Evolutionary conservation across 2,113 vertebrate species (phyloP).

Genomic region (Vanacampus margaritifer): DNA sequence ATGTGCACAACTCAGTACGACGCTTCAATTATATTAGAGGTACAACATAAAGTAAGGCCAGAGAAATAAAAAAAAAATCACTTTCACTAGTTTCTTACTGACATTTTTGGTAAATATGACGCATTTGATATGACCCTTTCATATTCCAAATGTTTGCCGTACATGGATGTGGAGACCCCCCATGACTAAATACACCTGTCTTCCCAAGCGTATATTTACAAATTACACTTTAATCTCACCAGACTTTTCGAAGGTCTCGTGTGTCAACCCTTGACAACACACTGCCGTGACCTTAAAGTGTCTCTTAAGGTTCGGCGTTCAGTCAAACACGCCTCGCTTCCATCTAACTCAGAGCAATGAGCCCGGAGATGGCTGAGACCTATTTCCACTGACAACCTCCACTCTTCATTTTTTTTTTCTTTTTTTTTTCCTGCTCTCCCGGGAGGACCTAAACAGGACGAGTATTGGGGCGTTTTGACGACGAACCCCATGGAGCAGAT

Average conservation of each 20-base stretch:
- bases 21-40: too few relatives aligned
- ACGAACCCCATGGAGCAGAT: not conserved
- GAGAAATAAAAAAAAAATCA: too few relatives aligned
- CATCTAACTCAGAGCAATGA: not conserved
- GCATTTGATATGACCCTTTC: too few relatives aligned
- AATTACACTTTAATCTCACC: not conserved
- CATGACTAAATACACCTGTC: too few relatives aligned
- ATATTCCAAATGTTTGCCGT: too few relatives aligned
- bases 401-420: not conserved
- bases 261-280: not conserved
- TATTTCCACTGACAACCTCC: constrained; percentile 6
- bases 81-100: too few relatives aligned
- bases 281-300: not conserved
- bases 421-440: not conserved
- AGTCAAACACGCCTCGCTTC: not conserved
- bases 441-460: not conserved
- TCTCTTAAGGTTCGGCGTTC: not conserved
- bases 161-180: too few relatives aligned
- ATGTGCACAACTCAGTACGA: too few relatives aligned
- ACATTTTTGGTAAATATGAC: too few relatives aligned
- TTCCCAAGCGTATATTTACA: too few relatives aligned
- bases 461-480: not conserved
- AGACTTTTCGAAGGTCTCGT: not conserved
- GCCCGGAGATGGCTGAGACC: not conserved
- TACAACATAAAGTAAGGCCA: too few relatives aligned